Evolutionary conservation across 1,140 invertebrate species (phyloP).

Genomic region (Linepithema humile): DNA sequence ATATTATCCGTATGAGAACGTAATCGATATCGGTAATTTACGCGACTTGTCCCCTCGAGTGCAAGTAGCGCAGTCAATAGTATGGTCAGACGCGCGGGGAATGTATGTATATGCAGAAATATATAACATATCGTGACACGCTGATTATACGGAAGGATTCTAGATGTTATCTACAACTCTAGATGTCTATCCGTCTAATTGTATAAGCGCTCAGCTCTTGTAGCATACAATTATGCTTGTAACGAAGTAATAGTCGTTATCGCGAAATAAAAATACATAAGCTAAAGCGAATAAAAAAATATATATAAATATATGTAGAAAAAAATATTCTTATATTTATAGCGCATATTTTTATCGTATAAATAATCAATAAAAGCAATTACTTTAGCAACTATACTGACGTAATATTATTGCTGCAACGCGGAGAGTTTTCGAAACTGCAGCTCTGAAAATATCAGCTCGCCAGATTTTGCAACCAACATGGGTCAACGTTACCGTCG

Average conservation of each 20-base stretch:
- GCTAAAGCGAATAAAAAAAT: background rate
- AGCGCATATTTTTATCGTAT: background rate
- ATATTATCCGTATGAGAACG: too few relatives aligned
- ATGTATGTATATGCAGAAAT: background rate
- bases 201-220: background rate
- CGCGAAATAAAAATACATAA: background rate
- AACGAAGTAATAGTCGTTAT: background rate
- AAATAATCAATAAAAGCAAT: background rate
- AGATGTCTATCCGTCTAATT: background rate
- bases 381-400: background rate
- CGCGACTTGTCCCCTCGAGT: background rate
- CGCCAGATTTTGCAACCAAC: background rate
- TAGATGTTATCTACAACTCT: background rate
- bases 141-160: background rate
- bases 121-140: background rate
- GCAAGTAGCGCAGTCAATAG: constrained; percentile 12
- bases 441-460: constrained; percentile 2
- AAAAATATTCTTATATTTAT: background rate
- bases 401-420: background rate
- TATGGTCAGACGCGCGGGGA: background rate
- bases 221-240: background rate
- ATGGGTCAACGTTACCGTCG: background rate
- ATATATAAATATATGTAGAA: background rate
- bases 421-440: background rate
- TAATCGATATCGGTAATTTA: constrained; percentile 19